Conservation (phyloP, 2,797 vertebrate genomes). For the Epinephelus awoara region DNA sequence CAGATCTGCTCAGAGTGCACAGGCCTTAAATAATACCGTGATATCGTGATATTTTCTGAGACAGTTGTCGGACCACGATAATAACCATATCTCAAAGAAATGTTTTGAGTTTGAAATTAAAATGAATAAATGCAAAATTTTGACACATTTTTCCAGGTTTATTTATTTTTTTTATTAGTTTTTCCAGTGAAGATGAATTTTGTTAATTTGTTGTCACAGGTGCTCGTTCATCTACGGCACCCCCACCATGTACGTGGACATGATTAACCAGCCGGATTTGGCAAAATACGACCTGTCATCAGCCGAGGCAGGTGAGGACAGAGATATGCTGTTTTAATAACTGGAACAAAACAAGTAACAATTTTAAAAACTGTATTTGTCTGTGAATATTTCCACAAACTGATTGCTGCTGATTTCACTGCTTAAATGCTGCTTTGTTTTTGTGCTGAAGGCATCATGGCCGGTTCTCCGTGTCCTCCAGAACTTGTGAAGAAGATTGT, state of each 20-base stretch:
- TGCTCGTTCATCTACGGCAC: conserved; percentile 89
- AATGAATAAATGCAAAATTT: too few species aligned
- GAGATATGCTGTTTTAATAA: not conserved
- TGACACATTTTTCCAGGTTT: too few species aligned
- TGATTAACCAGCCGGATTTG: conserved; percentile 88
- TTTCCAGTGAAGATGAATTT: not conserved
- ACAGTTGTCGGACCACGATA: too few species aligned
- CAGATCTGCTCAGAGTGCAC: too few species aligned
- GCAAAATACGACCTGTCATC: conserved; percentile 87
- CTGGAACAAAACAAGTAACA: not conserved
- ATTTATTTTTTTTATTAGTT: too few species aligned
- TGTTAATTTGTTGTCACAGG: conserved; percentile 68
- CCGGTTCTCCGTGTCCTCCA: conserved; percentile 89
- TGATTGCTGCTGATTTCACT: not conserved
- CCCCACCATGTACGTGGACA: conserved; percentile 95
- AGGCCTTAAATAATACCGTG: too few species aligned
- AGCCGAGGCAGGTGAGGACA: conserved; percentile 86
- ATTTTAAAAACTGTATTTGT: not conserved
- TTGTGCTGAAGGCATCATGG: conserved; percentile 85
- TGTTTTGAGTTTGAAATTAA: too few species aligned
- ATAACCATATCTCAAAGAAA: too few species aligned
- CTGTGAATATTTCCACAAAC: not conserved
- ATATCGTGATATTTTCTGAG: too few species aligned
- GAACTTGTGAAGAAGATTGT: conserved; percentile 86
- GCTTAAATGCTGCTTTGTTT: not conserved